Conservation (phyloP, 1,140 invertebrate genomes). For the Agrilus planipennis region DNA sequence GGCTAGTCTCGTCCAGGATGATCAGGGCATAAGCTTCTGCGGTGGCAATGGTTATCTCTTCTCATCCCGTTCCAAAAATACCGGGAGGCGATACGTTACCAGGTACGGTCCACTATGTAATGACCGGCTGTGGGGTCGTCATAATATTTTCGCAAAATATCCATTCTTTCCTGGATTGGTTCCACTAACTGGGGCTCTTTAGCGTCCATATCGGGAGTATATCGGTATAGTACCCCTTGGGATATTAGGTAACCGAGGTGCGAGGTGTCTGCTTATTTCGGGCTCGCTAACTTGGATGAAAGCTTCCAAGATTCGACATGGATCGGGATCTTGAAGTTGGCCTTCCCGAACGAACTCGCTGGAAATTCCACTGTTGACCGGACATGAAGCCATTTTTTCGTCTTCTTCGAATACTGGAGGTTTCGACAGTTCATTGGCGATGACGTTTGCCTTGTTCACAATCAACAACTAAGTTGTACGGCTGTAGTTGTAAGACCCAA, state of each 20-base stretch:
- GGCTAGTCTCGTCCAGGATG: constrained; percentile 22
- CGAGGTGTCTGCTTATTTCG: too few species aligned
- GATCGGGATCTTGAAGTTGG: too few species aligned
- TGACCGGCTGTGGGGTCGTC: constrained; percentile 18
- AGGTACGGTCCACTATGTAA: constrained; percentile 15
- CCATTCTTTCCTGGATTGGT: constrained; percentile 6
- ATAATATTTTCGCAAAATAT: constrained; percentile 17
- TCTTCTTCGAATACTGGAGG: too few species aligned
- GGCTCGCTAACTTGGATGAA: too few species aligned
- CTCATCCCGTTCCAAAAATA: constrained; percentile 22
- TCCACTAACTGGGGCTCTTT: constrained; percentile 10
- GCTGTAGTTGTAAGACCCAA: too few species aligned
- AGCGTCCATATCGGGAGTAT: not conserved
- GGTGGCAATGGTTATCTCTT: constrained; percentile 19
- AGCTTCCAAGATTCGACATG: too few species aligned
- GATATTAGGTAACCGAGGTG: constrained; percentile 15
- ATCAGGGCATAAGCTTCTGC: constrained; percentile 17
- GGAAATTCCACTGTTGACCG: too few species aligned
- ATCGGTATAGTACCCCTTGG: constrained; percentile 22
- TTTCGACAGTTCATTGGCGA: too few species aligned
- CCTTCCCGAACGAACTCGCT: too few species aligned
- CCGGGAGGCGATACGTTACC: constrained; percentile 1
- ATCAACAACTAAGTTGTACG: too few species aligned
- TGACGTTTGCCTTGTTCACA: too few species aligned
- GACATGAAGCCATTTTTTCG: too few species aligned